Conservation (phyloP, 1,140 invertebrate species). For the Teleopsis dalmanni region DNA sequence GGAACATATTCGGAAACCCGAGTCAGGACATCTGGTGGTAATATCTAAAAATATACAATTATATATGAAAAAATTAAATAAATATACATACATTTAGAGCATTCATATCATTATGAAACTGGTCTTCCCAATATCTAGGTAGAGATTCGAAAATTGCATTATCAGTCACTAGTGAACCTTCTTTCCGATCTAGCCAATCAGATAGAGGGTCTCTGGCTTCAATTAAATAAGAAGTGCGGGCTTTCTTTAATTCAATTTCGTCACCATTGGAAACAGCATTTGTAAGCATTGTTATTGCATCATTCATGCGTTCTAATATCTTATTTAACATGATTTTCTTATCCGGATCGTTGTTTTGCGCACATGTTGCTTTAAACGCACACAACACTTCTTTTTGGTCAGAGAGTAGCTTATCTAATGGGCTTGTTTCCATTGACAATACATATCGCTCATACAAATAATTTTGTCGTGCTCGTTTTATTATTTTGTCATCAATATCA, state of each 20-base stretch:
- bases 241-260: slow-evolving; percentile 49
- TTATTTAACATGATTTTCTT: slow-evolving; percentile 80
- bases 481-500: slow-evolving; percentile 99
- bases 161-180: slow-evolving; percentile 74
- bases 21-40: slow-evolving; percentile 86
- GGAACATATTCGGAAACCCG: slow-evolving; percentile 98
- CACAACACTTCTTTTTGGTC: slow-evolving; percentile 58
- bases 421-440: slow-evolving; percentile 41
- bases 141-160: slow-evolving; percentile 85
- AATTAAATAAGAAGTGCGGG: slow-evolving; percentile 55
- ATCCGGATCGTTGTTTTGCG: slow-evolving; percentile 71
- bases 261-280: slow-evolving; percentile 55
- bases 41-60: slow-evolving; percentile 52
- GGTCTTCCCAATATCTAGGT: slow-evolving; percentile 83
- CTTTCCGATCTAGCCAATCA: slow-evolving; percentile 82
- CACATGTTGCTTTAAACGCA: slow-evolving; percentile 56
- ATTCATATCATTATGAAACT: slow-evolving; percentile 96
- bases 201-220: slow-evolving; percentile 79
- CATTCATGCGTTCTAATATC: slow-evolving; percentile 59
- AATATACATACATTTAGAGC: slow-evolving; percentile 75
- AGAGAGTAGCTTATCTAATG: slow-evolving; percentile 52
- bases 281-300: slow-evolving; percentile 53
- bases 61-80: background rate
- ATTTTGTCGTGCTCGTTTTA: slow-evolving; percentile 88
- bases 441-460: slow-evolving; percentile 83